Evolutionary conservation across 2,113 vertebrate species (phyloP), one percentile per base, ranked within the genome.

Genomic region (Pao palembangensis): DNA sequence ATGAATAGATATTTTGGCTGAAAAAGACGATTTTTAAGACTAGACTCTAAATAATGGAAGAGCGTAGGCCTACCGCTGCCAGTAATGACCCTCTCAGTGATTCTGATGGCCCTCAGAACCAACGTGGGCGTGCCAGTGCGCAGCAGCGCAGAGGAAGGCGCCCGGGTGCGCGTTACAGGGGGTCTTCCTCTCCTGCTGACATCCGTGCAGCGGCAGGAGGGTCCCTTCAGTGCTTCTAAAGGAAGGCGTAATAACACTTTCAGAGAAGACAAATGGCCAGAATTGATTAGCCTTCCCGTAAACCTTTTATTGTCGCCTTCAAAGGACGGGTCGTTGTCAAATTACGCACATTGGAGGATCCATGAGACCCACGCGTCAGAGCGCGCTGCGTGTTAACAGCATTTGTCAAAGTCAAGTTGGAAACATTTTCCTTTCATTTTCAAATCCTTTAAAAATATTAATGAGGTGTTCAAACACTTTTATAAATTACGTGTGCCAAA

Each of bases 251-350:
- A 64, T 70, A 73, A 86, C 83, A 89, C 81, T 80, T 72, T 80
- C 90, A 68, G 81, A 80, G 75, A 58, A 83, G 80, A 87, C 88
- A 92, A 89, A 91, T 55, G 86, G 88, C 58, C 71, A 85, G 86
- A 84, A 71, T 87, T 82, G 64, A 84, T 88, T 85, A 79, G 85
- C 20, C 68, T 67, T 80, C n/a, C 57, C 75, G 79, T 68, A 78
- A 83, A 54, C 75, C 65, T 84, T 88, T 90, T 75, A 85, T 88
- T 89, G 81, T 78, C 53, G 42, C 4, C 77, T 85, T 87, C 83
- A 85, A 87, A 82, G 72, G 50, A 47, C 18, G 59, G 49, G 41
- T 53, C n/a, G 65, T 61, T 75, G 80, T 81, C 70, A 79, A 58
- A 78, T 85, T 73, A 75, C 77, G 72, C 80, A 75, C 71, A 69